phyloP scores from a whole-genome alignment of 2,888 invertebrate species.

The Acanthosepion lycidas region DNA sequence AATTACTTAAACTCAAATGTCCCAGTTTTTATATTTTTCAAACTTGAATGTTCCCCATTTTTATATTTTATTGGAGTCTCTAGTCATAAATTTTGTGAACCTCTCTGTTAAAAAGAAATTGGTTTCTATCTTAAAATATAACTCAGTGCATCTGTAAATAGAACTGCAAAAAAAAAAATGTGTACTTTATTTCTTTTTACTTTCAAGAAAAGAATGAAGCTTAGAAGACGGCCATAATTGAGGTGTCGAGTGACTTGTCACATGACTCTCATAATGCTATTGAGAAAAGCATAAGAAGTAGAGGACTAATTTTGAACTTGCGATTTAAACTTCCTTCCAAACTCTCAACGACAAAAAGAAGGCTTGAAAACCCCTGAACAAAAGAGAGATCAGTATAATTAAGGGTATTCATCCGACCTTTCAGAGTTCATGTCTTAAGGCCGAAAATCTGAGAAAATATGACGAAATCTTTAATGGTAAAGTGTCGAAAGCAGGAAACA shows the following conservation, averaged over 20 bases:
- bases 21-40: no score
- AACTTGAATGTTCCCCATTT: no score
- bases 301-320: background rate
- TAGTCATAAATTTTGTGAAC: no score
- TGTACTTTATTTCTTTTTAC: no score
- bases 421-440: background rate
- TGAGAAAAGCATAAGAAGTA: background rate
- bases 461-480: background rate
- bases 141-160: no score
- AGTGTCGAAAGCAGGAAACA: background rate
- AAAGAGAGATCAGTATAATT: background rate
- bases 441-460: background rate
- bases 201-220: background rate
- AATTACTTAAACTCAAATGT: no score
- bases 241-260: background rate
- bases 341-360: background rate
- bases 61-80: no score
- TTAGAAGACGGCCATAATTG: background rate
- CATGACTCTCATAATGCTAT: background rate
- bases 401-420: background rate
- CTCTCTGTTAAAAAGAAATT: no score
- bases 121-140: no score
- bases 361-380: background rate
- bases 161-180: no score
- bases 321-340: background rate